Conservation (phyloP, 2,113 vertebrate species). For the Erinaceus europaeus region DNA sequence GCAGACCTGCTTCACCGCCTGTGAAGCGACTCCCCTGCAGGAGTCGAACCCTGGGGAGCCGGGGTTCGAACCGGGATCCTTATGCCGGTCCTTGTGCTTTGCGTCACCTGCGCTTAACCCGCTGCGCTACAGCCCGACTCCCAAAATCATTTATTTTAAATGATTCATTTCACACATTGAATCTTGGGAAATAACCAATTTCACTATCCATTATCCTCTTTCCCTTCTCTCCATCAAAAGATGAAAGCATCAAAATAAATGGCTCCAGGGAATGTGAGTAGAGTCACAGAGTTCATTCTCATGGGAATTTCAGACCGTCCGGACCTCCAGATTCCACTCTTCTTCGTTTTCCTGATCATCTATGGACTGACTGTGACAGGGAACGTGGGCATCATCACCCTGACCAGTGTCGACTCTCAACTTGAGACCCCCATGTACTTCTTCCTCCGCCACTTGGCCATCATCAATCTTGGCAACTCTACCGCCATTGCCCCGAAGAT, state of each 20-base stretch:
- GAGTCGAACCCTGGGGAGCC: no score
- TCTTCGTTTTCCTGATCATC: constrained; percentile 7
- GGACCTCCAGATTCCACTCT: constrained; percentile 33
- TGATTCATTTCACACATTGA: neutral
- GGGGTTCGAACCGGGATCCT: no score
- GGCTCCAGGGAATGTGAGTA: neutral
- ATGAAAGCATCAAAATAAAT: neutral
- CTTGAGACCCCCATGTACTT: constrained; percentile 47
- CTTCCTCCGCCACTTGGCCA: constrained; percentile 22
- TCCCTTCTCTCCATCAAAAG: neutral
- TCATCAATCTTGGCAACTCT: constrained; percentile 36
- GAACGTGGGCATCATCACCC: constrained; percentile 23
- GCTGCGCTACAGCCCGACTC: no score
- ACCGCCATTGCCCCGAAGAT: constrained; percentile 52
- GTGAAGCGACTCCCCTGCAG: no score
- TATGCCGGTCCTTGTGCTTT: no score
- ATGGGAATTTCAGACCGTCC: neutral
- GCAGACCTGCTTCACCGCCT: no score
- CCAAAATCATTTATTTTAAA: neutral
- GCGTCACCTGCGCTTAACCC: no score
- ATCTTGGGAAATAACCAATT: neutral
- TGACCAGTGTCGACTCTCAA: neutral
- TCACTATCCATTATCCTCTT: neutral
- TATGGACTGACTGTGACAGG: neutral
- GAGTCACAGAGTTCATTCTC: constrained; percentile 24